These are phyloP conservation scores for Elymnias hypermnestra DNA, from an alignment of 1,140 invertebrate species.

Conservation along the genomic window DNA sequence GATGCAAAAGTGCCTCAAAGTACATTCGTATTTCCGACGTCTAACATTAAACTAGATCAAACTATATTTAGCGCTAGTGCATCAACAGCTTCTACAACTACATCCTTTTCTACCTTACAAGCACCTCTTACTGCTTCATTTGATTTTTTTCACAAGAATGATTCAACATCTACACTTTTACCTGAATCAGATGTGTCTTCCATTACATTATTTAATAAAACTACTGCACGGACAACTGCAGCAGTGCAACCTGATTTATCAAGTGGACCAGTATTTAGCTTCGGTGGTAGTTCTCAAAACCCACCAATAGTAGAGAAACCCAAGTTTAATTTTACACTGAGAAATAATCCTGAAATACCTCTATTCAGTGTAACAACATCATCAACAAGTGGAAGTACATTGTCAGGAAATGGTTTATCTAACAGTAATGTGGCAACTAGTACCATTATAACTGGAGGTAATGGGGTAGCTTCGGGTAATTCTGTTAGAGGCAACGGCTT, in stretches of 20 bases:
- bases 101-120: constrained; percentile 17
- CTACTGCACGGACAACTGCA: constrained; percentile 22
- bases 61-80: constrained; percentile 7
- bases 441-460: constrained; percentile 23
- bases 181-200: constrained; percentile 27
- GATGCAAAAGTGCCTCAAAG: constrained; percentile 15
- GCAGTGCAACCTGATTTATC: constrained; percentile 16
- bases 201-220: constrained; percentile 32
- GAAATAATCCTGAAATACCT: constrained; percentile 27
- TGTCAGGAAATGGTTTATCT: constrained; percentile 14
- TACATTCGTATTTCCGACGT: constrained; percentile 21
- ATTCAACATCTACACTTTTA: constrained; percentile 23
- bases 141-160: constrained; percentile 27
- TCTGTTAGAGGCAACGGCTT: constrained; percentile 17
- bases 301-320: constrained; percentile 34
- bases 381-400: constrained; percentile 22
- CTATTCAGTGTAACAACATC: constrained; percentile 26
- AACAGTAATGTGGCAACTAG: constrained; percentile 17
- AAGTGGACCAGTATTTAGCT: constrained; percentile 41
- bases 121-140: constrained; percentile 8
- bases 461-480: constrained; percentile 20
- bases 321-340: constrained; percentile 48
- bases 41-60: not conserved
- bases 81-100: constrained; percentile 11
- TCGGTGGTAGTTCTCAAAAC: constrained; percentile 27